phyloP scores from a whole-genome alignment of 2,797 vertebrate genomes.

The Pelobates cultripes region DNA sequence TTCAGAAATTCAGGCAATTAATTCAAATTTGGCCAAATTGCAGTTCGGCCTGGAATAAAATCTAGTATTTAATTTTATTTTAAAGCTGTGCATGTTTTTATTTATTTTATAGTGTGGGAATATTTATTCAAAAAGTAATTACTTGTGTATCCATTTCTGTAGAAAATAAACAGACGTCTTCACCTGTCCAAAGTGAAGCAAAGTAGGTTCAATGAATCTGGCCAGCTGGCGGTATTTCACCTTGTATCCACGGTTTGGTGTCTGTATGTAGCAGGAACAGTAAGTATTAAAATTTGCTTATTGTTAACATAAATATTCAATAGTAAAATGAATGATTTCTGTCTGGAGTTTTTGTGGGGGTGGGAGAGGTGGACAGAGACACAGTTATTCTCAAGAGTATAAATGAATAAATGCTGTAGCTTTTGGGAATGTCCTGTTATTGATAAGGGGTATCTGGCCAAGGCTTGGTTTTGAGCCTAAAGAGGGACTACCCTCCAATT shows the following conservation, averaged over 20 bases:
- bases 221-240: constrained; percentile 93
- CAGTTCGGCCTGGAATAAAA: too few relatives aligned
- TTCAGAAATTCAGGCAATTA: too few relatives aligned
- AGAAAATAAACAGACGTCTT: constrained; percentile 96
- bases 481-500: too few relatives aligned
- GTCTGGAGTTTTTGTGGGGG: not conserved
- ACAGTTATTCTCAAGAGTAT: too few relatives aligned
- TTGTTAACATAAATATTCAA: too few relatives aligned
- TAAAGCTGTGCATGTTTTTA: not conserved
- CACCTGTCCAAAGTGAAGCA: constrained; percentile 98
- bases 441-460: too few relatives aligned
- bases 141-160: constrained; percentile 35
- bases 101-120: not conserved
- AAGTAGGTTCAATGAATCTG: constrained; percentile 95
- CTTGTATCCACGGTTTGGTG: constrained; percentile 90
- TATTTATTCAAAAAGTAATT: too few relatives aligned
- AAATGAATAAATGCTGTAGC: too few relatives aligned
- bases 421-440: too few relatives aligned
- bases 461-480: too few relatives aligned
- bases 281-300: constrained; percentile 66
- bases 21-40: too few relatives aligned
- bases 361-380: not conserved
- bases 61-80: too few relatives aligned
- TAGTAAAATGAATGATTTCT: not conserved
- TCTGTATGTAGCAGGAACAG: constrained; percentile 86